These are phyloP conservation scores for Drosophila pseudoobscura DNA, from an alignment of 1,140 invertebrate species.

Conservation along the genomic window DNA sequence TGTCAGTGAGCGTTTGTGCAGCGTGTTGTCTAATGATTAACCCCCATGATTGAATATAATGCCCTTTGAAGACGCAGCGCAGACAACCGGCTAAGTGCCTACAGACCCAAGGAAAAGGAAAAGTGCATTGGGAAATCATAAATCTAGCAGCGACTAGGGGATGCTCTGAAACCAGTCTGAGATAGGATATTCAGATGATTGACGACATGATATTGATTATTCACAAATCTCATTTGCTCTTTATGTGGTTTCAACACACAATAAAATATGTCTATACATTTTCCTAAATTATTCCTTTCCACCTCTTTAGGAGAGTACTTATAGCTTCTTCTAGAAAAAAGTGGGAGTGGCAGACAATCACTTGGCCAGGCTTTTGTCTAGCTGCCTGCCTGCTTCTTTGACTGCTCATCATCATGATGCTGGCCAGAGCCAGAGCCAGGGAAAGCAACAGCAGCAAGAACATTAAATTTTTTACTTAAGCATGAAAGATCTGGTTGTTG, in stretches of 20 bases:
- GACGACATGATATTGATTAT: no score
- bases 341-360: slow-evolving; percentile 37
- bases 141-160: not conserved
- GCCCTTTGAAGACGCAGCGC: slow-evolving; percentile 44
- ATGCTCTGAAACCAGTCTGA: slow-evolving; percentile 23
- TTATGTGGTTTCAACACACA: no score
- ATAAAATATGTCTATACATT: not conserved
- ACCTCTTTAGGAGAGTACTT: slow-evolving; percentile 21
- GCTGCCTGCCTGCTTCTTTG: slow-evolving; percentile 35
- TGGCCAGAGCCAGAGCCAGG: slow-evolving; percentile 41
- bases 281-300: not conserved
- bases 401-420: slow-evolving; percentile 55
- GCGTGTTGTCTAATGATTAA: slow-evolving; percentile 63
- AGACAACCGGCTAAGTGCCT: slow-evolving; percentile 53
- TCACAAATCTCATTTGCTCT: not conserved
- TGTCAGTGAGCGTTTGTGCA: slow-evolving; percentile 22
- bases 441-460: slow-evolving; percentile 41
- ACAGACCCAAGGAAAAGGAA: slow-evolving; percentile 22
- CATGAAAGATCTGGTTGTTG: slow-evolving; percentile 45
- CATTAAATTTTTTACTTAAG: slow-evolving; percentile 69
- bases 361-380: slow-evolving; percentile 46
- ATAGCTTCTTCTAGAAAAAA: slow-evolving; percentile 16
- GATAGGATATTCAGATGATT: not conserved
- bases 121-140: slow-evolving; percentile 36
- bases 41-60: slow-evolving; percentile 70